Conservation (phyloP, 1,140 invertebrate species). For the Geopemphigus sp. region DNA sequence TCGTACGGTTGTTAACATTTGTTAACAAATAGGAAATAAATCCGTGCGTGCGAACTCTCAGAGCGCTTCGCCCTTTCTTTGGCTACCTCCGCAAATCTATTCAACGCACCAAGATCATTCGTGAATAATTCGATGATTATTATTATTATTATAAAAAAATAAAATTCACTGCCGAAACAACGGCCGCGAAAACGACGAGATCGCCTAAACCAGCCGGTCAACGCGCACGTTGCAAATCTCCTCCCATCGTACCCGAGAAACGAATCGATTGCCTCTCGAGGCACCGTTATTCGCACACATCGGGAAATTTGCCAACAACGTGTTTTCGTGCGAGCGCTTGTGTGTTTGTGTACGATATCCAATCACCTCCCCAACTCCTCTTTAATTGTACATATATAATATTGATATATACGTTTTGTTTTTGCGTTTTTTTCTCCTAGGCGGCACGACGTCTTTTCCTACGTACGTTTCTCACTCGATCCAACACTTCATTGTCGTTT, state of each 20-base stretch:
- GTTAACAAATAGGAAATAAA: neutral
- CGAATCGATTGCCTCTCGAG: conserved; percentile 25
- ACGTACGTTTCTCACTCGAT: neutral
- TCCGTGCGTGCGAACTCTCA: neutral
- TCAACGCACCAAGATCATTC: too few species aligned
- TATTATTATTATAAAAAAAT: too few species aligned
- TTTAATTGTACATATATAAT: neutral
- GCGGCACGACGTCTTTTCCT: neutral
- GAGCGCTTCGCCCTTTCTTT: too few species aligned
- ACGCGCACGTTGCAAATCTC: neutral
- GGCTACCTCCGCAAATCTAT: too few species aligned
- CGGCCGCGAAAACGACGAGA: neutral
- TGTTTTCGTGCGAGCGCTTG: neutral
- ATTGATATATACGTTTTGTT: neutral
- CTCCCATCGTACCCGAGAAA: neutral
- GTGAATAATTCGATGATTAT: too few species aligned
- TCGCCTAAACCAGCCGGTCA: neutral
- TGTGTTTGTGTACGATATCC: too few species aligned
- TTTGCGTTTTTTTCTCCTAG: neutral
- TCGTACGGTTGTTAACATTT: neutral
- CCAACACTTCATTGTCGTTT: too few species aligned
- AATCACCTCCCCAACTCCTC: neutral
- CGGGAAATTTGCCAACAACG: conserved; percentile 37
- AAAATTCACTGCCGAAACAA: neutral
- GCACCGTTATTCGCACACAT: conserved; percentile 40